Evolutionary conservation across 2,113 vertebrate species (phyloP).

Genomic region (Okapia johnstoni): DNA sequence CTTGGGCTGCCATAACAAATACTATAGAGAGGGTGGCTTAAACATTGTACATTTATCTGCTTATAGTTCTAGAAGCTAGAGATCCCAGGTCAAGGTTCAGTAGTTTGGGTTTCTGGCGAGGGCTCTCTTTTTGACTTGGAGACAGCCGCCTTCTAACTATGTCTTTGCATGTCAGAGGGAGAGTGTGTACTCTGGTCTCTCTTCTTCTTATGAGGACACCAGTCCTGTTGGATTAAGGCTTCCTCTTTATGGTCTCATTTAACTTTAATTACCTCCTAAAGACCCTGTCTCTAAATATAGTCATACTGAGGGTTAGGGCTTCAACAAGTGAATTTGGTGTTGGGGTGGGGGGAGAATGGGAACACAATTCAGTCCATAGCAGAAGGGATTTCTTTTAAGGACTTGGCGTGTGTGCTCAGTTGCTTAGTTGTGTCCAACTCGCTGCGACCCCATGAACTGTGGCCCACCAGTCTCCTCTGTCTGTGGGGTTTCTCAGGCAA

Average conservation of each 20-base stretch:
- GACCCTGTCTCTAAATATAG: neutral
- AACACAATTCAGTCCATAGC: neutral
- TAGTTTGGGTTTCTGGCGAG: neutral
- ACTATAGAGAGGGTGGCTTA: neutral
- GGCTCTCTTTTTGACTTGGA: neutral
- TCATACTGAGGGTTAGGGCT: neutral
- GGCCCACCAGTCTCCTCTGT: neutral
- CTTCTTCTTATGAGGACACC: neutral
- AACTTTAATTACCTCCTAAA: neutral
- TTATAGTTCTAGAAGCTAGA: neutral
- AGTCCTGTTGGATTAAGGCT: neutral
- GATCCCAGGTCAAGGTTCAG: neutral
- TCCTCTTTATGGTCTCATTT: neutral
- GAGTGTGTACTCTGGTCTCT: neutral
- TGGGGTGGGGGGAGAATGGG: neutral
- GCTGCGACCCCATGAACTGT: neutral
- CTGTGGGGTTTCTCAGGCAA: neutral
- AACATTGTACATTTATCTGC: neutral
- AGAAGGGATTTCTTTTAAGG: constrained; percentile 3
- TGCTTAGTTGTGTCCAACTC: neutral
- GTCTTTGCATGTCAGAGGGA: neutral
- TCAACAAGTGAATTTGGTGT: neutral
- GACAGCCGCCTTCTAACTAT: neutral
- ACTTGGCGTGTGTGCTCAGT: neutral
- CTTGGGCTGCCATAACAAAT: neutral